Evolutionary conservation across 2,113 vertebrate genomes (phyloP), one percentile per base, ranked within the genome.

Genomic region (Xiphophorus hellerii): DNA sequence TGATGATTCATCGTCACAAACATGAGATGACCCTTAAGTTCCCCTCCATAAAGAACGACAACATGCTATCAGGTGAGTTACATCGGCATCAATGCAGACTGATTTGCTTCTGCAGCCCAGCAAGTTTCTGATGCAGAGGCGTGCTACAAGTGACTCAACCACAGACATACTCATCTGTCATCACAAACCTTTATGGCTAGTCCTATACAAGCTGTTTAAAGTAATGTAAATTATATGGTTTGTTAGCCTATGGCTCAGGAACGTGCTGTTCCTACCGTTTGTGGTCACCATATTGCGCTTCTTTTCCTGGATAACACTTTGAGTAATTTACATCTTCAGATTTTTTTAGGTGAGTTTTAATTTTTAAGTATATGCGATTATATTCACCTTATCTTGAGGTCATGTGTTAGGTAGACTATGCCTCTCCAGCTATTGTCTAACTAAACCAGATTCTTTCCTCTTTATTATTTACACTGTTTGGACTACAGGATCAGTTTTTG

Each of bases 21-120:
- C 98, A 99, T 94, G 98, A 99, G 95, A 99, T 99, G 98, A 99
- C 97, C 93, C 95, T 99, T 90, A 99, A 99, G 95, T 99, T 99
- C 90, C 96, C 98, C 84, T 97, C 97, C 90, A 97, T 99, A 96
- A 99, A 99, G 96, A 97, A 95, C 80, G 98, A 99, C 95, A 98
- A 95, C 94, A 96, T 99, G 95, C 92, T 99, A 93, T 98, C 97
- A 96, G 98, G 98, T 99, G 95, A 96, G 95, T 89, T 87, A 81
- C 68, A 31, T 44, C 81, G 28, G 9, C 71, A 76, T 76, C 67
- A 33, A 27, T 76, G 51, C 73, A 73, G 33, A 68, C 71, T 31
- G 66, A 33, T 67, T 31, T 60, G 25, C 66, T 25, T 7, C 71
- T 63, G 66, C 54, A 83, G 74, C 54, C 64, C 35, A 54, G 62